These are phyloP conservation scores for Rhineura floridana DNA, from an alignment of 2,113 vertebrate species.

Conservation along the genomic window DNA sequence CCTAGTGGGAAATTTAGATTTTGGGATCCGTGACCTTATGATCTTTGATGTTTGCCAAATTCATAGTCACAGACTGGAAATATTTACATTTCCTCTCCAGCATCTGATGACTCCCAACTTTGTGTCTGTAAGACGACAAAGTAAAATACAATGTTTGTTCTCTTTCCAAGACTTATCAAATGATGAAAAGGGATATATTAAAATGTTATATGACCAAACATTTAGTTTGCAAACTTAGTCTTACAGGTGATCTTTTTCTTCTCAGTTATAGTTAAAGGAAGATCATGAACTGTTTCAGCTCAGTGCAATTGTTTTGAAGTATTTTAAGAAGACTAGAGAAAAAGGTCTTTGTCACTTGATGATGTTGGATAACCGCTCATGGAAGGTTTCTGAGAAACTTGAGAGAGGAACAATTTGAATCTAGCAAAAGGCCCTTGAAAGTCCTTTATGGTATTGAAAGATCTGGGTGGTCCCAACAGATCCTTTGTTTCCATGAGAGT, in stretches of 20 bases:
- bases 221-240: not conserved
- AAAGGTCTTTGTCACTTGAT: constrained; percentile 53
- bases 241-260: constrained; percentile 36
- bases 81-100: not conserved
- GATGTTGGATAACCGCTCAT: constrained; percentile 34
- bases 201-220: not conserved
- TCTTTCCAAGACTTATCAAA: constrained; percentile 13
- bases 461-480: constrained; percentile 59
- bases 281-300: not conserved
- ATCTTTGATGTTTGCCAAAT: not conserved
- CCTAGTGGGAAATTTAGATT: not conserved
- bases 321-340: constrained; percentile 28
- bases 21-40: not conserved
- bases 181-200: constrained; percentile 8
- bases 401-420: constrained; percentile 58
- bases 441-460: constrained; percentile 48
- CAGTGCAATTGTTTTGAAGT: constrained; percentile 34
- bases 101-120: not conserved
- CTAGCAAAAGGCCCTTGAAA: constrained; percentile 57
- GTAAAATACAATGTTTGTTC: not conserved
- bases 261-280: not conserved
- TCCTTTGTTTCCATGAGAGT: constrained; percentile 51
- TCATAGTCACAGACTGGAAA: not conserved
- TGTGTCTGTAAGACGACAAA: not conserved
- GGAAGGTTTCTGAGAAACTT: constrained; percentile 53